Conservation (phyloP, 2,113 vertebrate genomes). For the Elachura formosa region DNA sequence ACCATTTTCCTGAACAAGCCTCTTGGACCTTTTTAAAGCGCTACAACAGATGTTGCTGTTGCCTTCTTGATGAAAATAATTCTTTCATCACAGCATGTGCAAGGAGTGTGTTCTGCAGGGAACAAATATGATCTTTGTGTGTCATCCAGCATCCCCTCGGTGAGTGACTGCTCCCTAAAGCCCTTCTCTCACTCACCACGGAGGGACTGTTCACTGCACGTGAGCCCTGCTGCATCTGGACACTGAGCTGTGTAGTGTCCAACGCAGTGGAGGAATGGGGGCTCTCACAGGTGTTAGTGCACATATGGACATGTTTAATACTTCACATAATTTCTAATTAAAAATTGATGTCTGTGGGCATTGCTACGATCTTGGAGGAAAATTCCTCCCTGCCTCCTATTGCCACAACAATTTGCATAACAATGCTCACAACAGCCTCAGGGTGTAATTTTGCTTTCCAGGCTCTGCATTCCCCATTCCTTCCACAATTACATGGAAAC, state of each 20-base stretch:
- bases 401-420: conserved; percentile 39
- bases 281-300: conserved; percentile 5
- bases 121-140: not conserved
- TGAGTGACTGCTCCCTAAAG: not conserved
- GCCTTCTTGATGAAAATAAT: not conserved
- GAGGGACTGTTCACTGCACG: not conserved
- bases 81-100: not conserved
- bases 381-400: not conserved
- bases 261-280: not conserved
- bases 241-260: not conserved
- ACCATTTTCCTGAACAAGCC: not conserved
- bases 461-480: not conserved
- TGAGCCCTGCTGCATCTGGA: not conserved
- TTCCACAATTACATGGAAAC: conserved; percentile 24
- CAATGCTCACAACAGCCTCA: conserved; percentile 27
- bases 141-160: not conserved
- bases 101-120: not conserved
- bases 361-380: not conserved
- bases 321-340: conserved; percentile 56
- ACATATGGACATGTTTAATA: not conserved
- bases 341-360: conserved; percentile 38
- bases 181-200: accelerated
- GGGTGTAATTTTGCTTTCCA: conserved; percentile 52
- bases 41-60: not conserved
- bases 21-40: not conserved